phyloP scores from a whole-genome alignment of 1,140 invertebrate genomes.

The Caenorhabditis inopinata region DNA sequence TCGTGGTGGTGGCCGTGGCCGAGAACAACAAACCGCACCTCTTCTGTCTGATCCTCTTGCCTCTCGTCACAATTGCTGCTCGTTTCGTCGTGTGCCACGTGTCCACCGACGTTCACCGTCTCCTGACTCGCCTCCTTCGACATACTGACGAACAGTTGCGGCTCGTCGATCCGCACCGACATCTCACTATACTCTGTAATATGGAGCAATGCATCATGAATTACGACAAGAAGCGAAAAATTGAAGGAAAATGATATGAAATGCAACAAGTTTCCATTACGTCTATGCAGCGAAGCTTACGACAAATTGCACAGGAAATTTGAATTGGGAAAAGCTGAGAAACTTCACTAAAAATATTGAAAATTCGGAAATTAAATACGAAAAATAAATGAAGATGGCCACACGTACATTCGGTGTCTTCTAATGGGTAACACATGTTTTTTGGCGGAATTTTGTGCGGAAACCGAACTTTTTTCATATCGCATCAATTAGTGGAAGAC shows the following conservation, averaged over 20 bases:
- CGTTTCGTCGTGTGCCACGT: not conserved
- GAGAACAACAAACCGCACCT: conserved; percentile 38
- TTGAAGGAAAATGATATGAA: not conserved
- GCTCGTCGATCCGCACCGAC: conserved; percentile 33
- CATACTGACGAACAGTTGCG: conserved; percentile 27
- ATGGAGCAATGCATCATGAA: no score
- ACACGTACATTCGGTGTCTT: not conserved
- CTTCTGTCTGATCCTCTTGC: not conserved
- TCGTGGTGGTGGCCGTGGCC: no score
- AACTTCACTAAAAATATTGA: no score
- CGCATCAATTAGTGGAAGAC: conserved; percentile 12
- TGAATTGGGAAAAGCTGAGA: no score
- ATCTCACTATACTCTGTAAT: no score
- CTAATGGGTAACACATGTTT: conserved; percentile 32
- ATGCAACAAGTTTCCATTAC: no score
- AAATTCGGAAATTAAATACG: no score
- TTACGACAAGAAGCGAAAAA: not conserved
- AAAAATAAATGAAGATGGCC: no score
- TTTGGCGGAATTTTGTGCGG: not conserved
- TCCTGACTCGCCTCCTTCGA: not conserved
- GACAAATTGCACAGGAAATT: no score
- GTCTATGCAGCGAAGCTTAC: no score
- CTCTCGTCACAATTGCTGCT: not conserved
- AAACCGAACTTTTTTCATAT: conserved; percentile 13
- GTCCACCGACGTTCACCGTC: not conserved